phyloP scores from a whole-genome alignment of 2,797 vertebrate genomes.

The Psittacula echo region DNA sequence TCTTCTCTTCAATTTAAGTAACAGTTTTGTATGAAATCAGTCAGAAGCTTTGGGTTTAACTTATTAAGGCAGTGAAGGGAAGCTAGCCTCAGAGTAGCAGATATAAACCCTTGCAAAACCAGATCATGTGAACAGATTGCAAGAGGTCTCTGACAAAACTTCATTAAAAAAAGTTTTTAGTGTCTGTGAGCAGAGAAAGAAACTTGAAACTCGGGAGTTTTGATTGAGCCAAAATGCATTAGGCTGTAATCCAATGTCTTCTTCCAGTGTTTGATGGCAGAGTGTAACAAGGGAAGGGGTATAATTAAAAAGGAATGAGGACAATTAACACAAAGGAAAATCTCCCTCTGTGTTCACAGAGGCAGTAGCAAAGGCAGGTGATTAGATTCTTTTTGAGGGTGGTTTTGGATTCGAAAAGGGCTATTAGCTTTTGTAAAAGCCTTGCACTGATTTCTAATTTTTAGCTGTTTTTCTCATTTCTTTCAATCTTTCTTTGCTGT shows the following conservation, averaged over 20 bases:
- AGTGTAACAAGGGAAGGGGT: neutral
- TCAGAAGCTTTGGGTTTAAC: neutral
- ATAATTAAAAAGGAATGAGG: conserved; percentile 34
- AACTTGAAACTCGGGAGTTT: conserved; percentile 12
- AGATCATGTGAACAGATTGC: neutral
- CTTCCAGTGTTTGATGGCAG: neutral
- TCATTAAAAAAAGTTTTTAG: neutral
- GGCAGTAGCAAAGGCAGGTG: neutral
- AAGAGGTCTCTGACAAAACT: neutral
- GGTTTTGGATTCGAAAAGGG: neutral
- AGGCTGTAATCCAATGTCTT: neutral
- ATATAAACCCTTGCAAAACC: neutral
- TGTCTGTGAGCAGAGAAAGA: neutral
- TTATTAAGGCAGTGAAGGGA: neutral
- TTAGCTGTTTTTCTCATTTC: neutral
- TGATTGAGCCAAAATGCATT: neutral
- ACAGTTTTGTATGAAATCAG: neutral
- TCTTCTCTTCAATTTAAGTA: neutral
- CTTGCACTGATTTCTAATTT: conserved; percentile 9
- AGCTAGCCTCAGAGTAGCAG: neutral
- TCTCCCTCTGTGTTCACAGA: neutral
- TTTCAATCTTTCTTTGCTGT: neutral
- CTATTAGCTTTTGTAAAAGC: neutral
- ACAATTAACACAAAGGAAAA: conserved; percentile 25
- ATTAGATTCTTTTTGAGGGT: neutral